Conservation (phyloP, 2,797 vertebrate genomes). For the Sebastes taczanowskii region DNA sequence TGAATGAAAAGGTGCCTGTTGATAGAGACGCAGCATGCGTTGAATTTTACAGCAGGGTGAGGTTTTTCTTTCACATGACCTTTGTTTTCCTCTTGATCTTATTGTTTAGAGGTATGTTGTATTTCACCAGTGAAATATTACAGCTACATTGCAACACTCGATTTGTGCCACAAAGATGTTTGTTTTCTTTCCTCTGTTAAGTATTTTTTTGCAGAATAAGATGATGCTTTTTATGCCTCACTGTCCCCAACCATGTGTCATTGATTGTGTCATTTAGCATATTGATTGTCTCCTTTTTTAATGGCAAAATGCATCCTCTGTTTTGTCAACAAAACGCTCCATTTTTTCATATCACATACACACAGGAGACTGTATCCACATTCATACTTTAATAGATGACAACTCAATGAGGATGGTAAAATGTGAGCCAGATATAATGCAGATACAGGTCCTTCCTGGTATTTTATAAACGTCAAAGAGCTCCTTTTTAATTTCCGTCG, state of each 20-base stretch:
- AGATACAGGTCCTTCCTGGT: not conserved
- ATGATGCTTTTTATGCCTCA: not conserved
- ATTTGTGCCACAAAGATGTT: constrained; percentile 1
- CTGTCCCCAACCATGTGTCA: not conserved
- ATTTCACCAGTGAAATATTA: constrained; percentile 1
- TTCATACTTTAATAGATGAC: constrained; percentile 1
- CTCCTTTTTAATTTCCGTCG: not conserved
- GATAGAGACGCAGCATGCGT: not conserved
- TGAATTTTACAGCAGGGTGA: not conserved
- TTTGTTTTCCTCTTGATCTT: constrained; percentile 8
- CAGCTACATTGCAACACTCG: not conserved
- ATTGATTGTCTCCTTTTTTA: not conserved
- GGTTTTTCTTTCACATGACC: not conserved
- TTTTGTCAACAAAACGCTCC: not conserved
- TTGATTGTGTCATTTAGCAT: not conserved
- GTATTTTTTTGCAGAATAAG: not conserved
- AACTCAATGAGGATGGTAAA: not conserved
- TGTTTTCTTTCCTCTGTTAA: not conserved
- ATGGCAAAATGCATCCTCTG: not conserved
- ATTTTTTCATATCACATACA: not conserved
- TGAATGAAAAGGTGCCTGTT: constrained; percentile 7
- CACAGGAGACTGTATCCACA: not conserved
- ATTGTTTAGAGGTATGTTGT: not conserved
- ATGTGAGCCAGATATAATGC: not conserved
- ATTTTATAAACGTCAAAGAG: constrained; percentile 8